phyloP scores from a whole-genome alignment of 2,797 vertebrate species.

The Sciaenops ocellatus region DNA sequence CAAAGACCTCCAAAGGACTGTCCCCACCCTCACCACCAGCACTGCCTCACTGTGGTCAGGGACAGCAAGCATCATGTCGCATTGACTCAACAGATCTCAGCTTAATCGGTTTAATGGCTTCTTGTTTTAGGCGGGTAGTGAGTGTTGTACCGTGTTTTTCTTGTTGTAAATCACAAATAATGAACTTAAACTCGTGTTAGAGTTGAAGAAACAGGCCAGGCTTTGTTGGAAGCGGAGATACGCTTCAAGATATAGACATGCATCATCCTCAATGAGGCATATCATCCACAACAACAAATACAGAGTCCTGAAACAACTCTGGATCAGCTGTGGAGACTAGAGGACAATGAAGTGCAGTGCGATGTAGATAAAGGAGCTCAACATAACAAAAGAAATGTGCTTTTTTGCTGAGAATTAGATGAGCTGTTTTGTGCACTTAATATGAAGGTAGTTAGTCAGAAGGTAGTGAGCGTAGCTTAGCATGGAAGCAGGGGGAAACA shows the following conservation, averaged over 20 bases:
- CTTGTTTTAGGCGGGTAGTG: not conserved
- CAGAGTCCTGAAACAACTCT: constrained; percentile 3
- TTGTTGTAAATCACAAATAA: not conserved
- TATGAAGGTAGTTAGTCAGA: too few species aligned
- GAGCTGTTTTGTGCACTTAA: not conserved
- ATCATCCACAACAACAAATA: constrained; percentile 1
- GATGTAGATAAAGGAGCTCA: not conserved
- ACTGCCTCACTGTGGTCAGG: constrained; percentile 1
- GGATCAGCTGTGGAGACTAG: not conserved
- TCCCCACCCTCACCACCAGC: constrained; percentile 20
- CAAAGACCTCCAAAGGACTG: constrained; percentile 19
- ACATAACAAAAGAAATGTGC: not conserved
- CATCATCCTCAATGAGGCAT: not conserved
- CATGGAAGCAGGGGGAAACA: not conserved
- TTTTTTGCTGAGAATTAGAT: not conserved
- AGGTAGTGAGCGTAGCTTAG: not conserved
- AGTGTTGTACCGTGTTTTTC: not conserved
- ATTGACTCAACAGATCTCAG: constrained; percentile 42
- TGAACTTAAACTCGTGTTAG: not conserved
- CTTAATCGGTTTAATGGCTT: not conserved
- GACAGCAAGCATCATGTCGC: not conserved
- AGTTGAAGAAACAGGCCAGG: not conserved
- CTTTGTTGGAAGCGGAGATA: not conserved
- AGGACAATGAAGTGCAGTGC: not conserved
- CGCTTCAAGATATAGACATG: not conserved